Conservation (phyloP, 92 coral and sea anemone species). For the Epizoanthus rinbou region DNA sequence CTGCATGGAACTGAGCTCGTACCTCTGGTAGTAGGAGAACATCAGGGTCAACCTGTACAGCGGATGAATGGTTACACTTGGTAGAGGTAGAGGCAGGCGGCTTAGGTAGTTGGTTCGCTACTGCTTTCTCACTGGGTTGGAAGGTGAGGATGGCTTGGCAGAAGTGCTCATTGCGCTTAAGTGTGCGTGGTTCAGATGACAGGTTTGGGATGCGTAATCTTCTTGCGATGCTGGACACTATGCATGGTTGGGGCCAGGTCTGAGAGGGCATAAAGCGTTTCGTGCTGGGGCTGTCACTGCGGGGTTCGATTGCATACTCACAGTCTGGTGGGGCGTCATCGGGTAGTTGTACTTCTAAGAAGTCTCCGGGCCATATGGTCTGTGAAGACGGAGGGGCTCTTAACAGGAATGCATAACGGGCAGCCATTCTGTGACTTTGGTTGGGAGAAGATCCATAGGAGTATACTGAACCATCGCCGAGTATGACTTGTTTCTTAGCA, state of each 20-base stretch:
- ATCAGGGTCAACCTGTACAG: slow-evolving; percentile 37
- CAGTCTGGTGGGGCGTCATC: slow-evolving; percentile 55
- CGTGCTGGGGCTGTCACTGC: slow-evolving; percentile 55
- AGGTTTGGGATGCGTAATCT: slow-evolving; percentile 64
- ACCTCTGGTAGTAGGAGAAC: slow-evolving; percentile 13
- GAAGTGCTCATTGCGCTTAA: slow-evolving; percentile 50
- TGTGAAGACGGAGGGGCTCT: slow-evolving; percentile 6
- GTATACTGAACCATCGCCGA: neutral
- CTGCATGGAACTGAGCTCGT: slow-evolving; percentile 34
- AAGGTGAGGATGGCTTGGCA: slow-evolving; percentile 26
- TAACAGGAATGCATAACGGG: slow-evolving; percentile 14
- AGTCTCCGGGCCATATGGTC: slow-evolving; percentile 73
- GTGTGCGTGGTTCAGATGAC: slow-evolving; percentile 49
- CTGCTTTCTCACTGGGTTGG: neutral
- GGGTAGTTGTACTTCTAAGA: slow-evolving; percentile 57
- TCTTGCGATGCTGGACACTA: slow-evolving; percentile 52
- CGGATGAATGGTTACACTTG: slow-evolving; percentile 24
- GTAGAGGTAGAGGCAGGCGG: neutral
- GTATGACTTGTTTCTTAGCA: slow-evolving; percentile 30
- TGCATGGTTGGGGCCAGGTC: slow-evolving; percentile 49
- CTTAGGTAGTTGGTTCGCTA: neutral
- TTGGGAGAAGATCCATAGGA: slow-evolving; percentile 6
- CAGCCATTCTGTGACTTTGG: neutral
- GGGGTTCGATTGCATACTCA: slow-evolving; percentile 60
- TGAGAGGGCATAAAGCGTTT: slow-evolving; percentile 24